phyloP scores from a whole-genome alignment of 2,113 vertebrate genomes.

The pig (Sus scrofa) region DNA sequence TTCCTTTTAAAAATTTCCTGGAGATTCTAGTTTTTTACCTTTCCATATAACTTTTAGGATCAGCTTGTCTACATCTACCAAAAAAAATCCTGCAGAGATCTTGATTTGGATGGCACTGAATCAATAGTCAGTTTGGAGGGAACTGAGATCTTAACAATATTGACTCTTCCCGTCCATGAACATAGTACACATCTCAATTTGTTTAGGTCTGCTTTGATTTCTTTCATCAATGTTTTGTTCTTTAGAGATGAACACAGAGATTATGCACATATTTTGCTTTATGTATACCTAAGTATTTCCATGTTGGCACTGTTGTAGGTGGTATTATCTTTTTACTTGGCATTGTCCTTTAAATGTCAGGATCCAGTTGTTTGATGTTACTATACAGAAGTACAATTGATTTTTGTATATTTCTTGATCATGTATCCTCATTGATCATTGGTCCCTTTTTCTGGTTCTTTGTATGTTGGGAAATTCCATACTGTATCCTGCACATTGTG shows the following conservation, averaged over 20 bases:
- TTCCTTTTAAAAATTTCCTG: not conserved
- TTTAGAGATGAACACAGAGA: not conserved
- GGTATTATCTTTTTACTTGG: not conserved
- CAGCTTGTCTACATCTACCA: not conserved
- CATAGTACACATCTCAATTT: not conserved
- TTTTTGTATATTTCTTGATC: conserved; percentile 1
- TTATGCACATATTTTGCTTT: not conserved
- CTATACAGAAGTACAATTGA: not conserved
- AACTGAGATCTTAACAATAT: not conserved
- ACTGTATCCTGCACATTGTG: not conserved
- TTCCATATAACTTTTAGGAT: not conserved
- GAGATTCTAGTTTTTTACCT: conserved; percentile 14
- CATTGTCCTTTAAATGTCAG: not conserved
- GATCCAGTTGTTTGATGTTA: not conserved
- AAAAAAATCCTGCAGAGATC: not conserved
- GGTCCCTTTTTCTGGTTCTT: not conserved
- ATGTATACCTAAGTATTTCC: too few relatives aligned
- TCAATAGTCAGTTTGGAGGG: not conserved
- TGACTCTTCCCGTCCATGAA: not conserved
- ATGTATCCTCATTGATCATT: not conserved
- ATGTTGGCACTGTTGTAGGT: not conserved
- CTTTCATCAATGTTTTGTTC: not conserved
- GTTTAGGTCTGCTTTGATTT: not conserved
- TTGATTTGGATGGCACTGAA: not conserved
- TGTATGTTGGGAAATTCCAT: not conserved